These are phyloP conservation scores for Sphinx pinastri DNA, from an alignment of 2,888 invertebrate genomes.

Conservation along the genomic window DNA sequence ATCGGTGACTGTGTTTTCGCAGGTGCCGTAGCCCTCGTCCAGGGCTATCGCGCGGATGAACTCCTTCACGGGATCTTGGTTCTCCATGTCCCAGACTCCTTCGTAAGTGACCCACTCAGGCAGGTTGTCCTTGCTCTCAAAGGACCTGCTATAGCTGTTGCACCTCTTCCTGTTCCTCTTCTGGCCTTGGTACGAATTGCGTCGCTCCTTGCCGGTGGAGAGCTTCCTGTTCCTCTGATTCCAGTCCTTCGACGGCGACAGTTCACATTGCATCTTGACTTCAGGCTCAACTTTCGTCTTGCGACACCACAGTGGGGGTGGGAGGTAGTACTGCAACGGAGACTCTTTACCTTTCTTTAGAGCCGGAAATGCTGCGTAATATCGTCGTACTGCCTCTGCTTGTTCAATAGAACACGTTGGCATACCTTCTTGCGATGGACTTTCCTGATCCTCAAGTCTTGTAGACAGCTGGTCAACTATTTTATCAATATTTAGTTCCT, in stretches of 20 bases:
- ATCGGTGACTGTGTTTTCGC: constrained; percentile 77
- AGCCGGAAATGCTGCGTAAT: constrained; percentile 91
- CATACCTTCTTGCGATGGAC: constrained; percentile 78
- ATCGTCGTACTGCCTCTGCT: constrained; percentile 88
- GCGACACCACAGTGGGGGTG: constrained; percentile 78
- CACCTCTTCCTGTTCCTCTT: constrained; percentile 69
- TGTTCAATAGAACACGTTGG: constrained; percentile 78
- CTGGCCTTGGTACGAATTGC: constrained; percentile 73
- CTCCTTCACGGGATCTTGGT: constrained; percentile 77
- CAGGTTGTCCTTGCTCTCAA: constrained; percentile 74
- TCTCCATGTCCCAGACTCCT: constrained; percentile 80
- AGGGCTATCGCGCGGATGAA: constrained; percentile 76
- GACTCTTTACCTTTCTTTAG: constrained; percentile 82
- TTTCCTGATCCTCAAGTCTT: constrained; percentile 84
- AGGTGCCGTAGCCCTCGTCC: constrained; percentile 81
- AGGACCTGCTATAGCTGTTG: constrained; percentile 72
- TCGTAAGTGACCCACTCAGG: constrained; percentile 84
- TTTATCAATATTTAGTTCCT: constrained; percentile 92
- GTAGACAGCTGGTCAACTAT: constrained; percentile 93
- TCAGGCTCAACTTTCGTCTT: constrained; percentile 57
- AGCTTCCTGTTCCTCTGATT: constrained; percentile 67
- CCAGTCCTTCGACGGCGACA: constrained; percentile 68
- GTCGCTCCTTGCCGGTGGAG: constrained; percentile 70
- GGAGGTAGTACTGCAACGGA: constrained; percentile 72
- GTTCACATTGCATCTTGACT: constrained; percentile 74